Conservation (phyloP, 1,140 invertebrate genomes). For the Lepidostoma basale region DNA sequence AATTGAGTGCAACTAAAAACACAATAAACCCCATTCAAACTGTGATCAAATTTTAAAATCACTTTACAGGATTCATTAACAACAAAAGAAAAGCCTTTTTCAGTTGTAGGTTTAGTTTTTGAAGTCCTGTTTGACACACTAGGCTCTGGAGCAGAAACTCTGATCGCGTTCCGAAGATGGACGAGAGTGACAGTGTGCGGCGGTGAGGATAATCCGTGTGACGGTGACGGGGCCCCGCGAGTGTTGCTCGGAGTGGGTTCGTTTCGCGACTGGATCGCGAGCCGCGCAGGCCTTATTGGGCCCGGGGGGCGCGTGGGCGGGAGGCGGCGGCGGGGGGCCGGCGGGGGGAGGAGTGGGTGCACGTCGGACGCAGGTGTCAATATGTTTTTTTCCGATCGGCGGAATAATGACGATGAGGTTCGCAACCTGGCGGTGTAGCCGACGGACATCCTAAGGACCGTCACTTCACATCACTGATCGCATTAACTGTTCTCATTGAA, state of each 20-base stretch:
- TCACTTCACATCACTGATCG: too few species aligned
- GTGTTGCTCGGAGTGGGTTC: slow-evolving; percentile 29
- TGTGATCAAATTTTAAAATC: too few species aligned
- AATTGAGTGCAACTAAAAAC: too few species aligned
- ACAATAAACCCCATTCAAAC: too few species aligned
- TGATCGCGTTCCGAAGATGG: not conserved
- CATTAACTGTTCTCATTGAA: too few species aligned
- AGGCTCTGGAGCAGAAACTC: too few species aligned
- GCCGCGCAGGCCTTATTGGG: slow-evolving; percentile 9
- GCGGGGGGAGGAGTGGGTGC: slow-evolving; percentile 3
- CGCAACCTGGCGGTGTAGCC: not conserved
- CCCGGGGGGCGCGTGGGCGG: slow-evolving; percentile 13
- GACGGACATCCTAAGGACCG: too few species aligned
- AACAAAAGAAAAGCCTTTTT: too few species aligned
- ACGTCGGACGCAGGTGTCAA: slow-evolving; percentile 7
- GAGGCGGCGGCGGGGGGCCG: not conserved
- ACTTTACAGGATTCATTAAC: too few species aligned
- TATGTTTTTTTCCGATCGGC: slow-evolving; percentile 1
- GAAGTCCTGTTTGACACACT: too few species aligned
- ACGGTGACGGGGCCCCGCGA: not conserved
- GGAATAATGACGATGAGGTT: not conserved
- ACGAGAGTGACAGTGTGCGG: not conserved
- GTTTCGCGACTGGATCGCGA: slow-evolving; percentile 30
- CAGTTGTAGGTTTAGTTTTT: too few species aligned
- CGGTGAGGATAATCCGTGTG: too few species aligned